These are phyloP conservation scores for Zapus hudsonius DNA, from an alignment of 2,113 vertebrate genomes.

Conservation along the genomic window DNA sequence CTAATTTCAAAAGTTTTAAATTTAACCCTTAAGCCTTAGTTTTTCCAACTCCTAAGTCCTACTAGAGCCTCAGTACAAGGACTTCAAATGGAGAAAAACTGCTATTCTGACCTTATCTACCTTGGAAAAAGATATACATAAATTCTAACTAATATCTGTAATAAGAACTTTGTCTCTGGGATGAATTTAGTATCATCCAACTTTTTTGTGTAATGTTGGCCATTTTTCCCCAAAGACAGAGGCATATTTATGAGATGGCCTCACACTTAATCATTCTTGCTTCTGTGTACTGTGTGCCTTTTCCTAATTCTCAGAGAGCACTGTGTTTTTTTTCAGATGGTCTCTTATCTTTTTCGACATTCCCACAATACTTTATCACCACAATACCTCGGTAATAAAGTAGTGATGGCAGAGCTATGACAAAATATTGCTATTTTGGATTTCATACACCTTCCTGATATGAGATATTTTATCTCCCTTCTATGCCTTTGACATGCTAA, in stretches of 20 bases:
- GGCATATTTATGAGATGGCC: constrained; percentile 48
- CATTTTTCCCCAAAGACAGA: constrained; percentile 8
- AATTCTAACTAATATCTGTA: constrained; percentile 68
- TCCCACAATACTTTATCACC: constrained; percentile 66
- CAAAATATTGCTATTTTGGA: constrained; percentile 74
- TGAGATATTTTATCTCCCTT: constrained; percentile 69
- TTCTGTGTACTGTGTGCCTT: constrained; percentile 59
- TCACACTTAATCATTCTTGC: constrained; percentile 61
- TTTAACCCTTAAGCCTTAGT: neutral
- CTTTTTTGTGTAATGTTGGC: constrained; percentile 49
- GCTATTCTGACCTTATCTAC: constrained; percentile 48
- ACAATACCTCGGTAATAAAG: constrained; percentile 65
- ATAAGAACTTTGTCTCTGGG: constrained; percentile 62
- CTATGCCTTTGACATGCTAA: constrained; percentile 63
- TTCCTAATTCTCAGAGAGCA: constrained; percentile 57
- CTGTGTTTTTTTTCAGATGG: constrained; percentile 52
- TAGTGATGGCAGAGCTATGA: constrained; percentile 72
- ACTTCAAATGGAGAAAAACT: constrained; percentile 25
- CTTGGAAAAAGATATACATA: constrained; percentile 52
- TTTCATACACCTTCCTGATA: constrained; percentile 69
- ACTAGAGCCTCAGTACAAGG: neutral
- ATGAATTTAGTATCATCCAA: constrained; percentile 63
- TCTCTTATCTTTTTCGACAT: constrained; percentile 72
- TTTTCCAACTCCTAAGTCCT: constrained; percentile 34
- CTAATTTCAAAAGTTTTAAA: constrained; percentile 23